Evolutionary conservation across 2,888 invertebrate genomes (phyloP).

Genomic region (Neoaliturus tenellus): DNA sequence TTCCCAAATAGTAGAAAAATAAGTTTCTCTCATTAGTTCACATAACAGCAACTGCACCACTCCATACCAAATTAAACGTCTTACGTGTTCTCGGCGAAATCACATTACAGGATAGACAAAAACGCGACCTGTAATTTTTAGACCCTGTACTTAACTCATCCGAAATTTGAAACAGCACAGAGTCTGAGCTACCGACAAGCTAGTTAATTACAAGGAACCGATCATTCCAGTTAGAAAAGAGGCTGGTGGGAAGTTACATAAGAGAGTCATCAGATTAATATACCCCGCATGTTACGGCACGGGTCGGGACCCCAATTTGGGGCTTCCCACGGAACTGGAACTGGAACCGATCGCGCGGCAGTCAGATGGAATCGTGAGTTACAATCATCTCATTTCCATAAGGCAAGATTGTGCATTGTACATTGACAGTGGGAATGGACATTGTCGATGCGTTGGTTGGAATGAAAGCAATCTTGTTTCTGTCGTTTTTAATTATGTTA

Average conservation of each 20-base stretch:
- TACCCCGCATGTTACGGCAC: neutral
- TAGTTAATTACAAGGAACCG: neutral
- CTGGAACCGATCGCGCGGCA: neutral
- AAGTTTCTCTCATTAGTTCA: too few relatives aligned
- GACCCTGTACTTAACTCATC: neutral
- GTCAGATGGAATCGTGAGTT: too few relatives aligned
- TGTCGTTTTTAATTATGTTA: too few relatives aligned
- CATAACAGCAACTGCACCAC: too few relatives aligned
- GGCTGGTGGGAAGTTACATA: neutral
- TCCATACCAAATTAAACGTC: neutral
- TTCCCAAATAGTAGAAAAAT: too few relatives aligned
- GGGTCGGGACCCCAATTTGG: conserved; percentile 9
- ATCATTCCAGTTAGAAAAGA: neutral
- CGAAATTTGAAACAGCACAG: neutral
- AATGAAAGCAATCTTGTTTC: too few relatives aligned
- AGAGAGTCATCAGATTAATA: conserved; percentile 10
- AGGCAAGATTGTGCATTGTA: too few relatives aligned
- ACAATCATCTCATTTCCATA: too few relatives aligned
- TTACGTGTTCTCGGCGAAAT: neutral
- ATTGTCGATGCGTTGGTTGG: too few relatives aligned
- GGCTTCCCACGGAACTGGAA: conserved; percentile 13
- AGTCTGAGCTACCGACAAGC: neutral
- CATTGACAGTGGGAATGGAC: too few relatives aligned
- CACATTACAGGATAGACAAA: neutral
- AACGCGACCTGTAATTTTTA: neutral